phyloP scores from a whole-genome alignment of 2,888 invertebrate species.

The Athalia circularis region DNA sequence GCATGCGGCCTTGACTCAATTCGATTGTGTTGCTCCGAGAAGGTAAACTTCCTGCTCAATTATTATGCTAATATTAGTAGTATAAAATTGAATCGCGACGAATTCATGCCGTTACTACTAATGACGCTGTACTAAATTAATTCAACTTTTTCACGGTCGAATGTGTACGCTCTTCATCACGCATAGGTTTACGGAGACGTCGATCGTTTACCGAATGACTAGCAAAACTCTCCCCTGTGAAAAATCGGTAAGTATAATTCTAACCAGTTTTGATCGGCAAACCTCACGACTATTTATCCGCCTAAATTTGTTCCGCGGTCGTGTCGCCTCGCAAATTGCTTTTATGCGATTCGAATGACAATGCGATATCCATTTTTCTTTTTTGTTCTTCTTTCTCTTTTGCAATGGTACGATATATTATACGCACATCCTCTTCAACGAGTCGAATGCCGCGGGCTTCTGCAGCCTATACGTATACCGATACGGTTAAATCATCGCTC shows the following conservation, averaged over 20 bases:
- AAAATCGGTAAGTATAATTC: not conserved
- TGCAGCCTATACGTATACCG: not conserved
- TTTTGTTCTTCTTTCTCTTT: not conserved
- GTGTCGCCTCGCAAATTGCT: conserved; percentile 21
- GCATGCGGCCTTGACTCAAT: conserved; percentile 48
- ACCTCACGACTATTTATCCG: conserved; percentile 8
- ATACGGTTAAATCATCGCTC: conserved; percentile 26
- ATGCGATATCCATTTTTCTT: not conserved
- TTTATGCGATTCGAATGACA: conserved; percentile 7
- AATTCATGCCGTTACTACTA: conserved; percentile 16
- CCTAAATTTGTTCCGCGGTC: conserved; percentile 4
- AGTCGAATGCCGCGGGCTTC: not conserved
- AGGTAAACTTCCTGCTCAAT: conserved; percentile 46
- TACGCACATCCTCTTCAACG: too few relatives aligned
- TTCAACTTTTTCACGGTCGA: not conserved
- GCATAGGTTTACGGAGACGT: not conserved
- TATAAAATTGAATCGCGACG: conserved; percentile 26
- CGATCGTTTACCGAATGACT: conserved; percentile 56
- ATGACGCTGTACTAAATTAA: conserved; percentile 7
- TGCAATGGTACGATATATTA: too few relatives aligned
- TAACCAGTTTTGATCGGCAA: not conserved
- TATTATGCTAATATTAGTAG: conserved; percentile 45
- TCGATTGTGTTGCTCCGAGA: conserved; percentile 36
- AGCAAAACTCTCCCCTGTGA: conserved; percentile 46
- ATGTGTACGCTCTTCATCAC: not conserved